Conservation (phyloP, 1,140 invertebrate species). For the Oncopodura yosiiana region DNA sequence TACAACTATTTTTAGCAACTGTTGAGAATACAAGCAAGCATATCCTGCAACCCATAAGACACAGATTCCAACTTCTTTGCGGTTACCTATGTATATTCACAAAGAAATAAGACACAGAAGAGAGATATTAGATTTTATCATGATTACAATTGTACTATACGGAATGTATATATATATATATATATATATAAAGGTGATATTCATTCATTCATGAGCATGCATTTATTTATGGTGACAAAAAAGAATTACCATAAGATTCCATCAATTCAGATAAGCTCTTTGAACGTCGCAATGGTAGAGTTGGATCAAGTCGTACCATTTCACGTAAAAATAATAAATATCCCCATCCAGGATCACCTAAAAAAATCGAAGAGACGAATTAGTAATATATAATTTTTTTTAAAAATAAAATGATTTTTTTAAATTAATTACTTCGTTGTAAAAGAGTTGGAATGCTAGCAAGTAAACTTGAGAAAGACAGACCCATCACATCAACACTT, state of each 20-base stretch:
- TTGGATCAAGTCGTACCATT: constrained; percentile 25
- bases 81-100: too few species aligned
- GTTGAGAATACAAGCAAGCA: constrained; percentile 19
- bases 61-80: constrained; percentile 30
- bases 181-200: too few species aligned
- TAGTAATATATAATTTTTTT: constrained; percentile 7
- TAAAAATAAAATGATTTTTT: background rate
- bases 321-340: constrained; percentile 32
- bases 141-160: too few species aligned
- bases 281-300: constrained; percentile 16
- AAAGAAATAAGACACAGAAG: too few species aligned
- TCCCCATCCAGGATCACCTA: constrained; percentile 32
- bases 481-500: constrained; percentile 24
- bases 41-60: constrained; percentile 32
- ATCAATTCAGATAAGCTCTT: constrained; percentile 28
- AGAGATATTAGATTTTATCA: too few species aligned
- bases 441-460: constrained; percentile 25
- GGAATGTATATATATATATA: too few species aligned
- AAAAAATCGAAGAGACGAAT: background rate
- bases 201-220: too few species aligned
- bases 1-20: constrained; percentile 31
- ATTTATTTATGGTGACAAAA: too few species aligned
- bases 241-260: constrained; percentile 33
- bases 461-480: constrained; percentile 25
- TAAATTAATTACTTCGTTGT: constrained; percentile 24